Conservation (phyloP, 1,140 invertebrate genomes). For the Drosophila ananassae region DNA sequence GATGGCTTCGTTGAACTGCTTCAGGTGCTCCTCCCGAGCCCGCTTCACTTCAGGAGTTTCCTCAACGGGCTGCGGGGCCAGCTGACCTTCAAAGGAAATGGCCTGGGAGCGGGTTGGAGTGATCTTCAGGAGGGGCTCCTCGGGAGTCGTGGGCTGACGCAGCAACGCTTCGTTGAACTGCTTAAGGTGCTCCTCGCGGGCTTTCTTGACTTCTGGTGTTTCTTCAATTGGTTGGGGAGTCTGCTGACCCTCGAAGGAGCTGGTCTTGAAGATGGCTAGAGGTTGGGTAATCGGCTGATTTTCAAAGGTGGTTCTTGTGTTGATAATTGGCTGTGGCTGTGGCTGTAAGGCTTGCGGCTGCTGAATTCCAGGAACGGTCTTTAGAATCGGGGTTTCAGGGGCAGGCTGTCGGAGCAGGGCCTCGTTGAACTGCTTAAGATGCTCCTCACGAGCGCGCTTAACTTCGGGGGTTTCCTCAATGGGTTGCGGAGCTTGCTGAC, state of each 20-base stretch:
- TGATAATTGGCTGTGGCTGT: conserved; percentile 4
- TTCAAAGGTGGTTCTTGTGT: conserved; percentile 11
- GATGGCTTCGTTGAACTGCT: conserved; percentile 60
- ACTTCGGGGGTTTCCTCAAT: conserved; percentile 63
- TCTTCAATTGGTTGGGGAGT: conserved; percentile 42
- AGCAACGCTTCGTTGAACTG: conserved; percentile 56
- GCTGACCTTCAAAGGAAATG: conserved; percentile 6
- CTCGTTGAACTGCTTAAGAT: conserved; percentile 63
- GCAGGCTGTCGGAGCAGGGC: conserved; percentile 35
- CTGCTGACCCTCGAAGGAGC: conserved; percentile 12
- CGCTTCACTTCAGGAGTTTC: conserved; percentile 70
- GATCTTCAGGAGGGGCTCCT: conserved; percentile 30
- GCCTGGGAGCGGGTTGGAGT: conserved; percentile 16
- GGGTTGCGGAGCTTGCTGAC: neutral
- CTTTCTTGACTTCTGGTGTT: conserved; percentile 43
- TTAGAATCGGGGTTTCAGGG: neutral
- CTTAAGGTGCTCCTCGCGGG: conserved; percentile 62
- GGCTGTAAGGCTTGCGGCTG: conserved; percentile 16
- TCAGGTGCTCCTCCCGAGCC: conserved; percentile 69
- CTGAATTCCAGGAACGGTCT: conserved; percentile 15
- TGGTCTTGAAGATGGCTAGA: conserved; percentile 1
- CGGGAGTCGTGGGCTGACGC: conserved; percentile 23
- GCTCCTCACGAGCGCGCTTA: conserved; percentile 66
- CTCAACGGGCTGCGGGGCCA: conserved; percentile 4
- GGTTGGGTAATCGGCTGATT: conserved; percentile 5